A percentile compares a stretch with the other conserved stretches of the same genome.
phyloP scores from a whole-genome alignment of 2,888 invertebrate genomes.

The Nudaria mundana region DNA sequence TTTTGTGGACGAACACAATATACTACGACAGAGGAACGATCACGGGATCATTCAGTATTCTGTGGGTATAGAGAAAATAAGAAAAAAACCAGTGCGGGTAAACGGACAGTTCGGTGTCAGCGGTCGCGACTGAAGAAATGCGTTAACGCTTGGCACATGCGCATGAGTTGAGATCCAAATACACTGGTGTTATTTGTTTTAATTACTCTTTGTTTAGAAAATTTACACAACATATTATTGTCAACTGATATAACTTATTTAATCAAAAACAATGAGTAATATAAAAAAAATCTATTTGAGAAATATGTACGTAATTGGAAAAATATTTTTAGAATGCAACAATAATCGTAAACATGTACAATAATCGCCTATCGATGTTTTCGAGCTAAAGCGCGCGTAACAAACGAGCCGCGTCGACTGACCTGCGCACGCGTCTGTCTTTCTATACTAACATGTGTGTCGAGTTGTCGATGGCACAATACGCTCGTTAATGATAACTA shows the following conservation, averaged over 20 bases:
- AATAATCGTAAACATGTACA: slow-evolving; percentile 15
- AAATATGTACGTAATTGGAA: too few species aligned
- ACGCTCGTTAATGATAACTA: slow-evolving; percentile 66
- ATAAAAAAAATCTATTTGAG: too few species aligned
- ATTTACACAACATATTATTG: slow-evolving; percentile 24
- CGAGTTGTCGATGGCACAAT: slow-evolving; percentile 49
- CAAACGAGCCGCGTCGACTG: slow-evolving; percentile 63
- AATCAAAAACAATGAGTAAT: background rate
- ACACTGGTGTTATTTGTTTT: slow-evolving; percentile 53
- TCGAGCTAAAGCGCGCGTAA: slow-evolving; percentile 58
- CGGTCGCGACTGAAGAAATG: slow-evolving; percentile 70
- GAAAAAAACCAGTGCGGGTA: slow-evolving; percentile 53
- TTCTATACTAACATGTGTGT: slow-evolving; percentile 50
- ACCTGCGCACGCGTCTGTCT: slow-evolving; percentile 55
- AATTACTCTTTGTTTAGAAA: slow-evolving; percentile 44
- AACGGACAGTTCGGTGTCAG: slow-evolving; percentile 68
- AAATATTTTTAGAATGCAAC: slow-evolving; percentile 1
- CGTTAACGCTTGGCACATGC: slow-evolving; percentile 69
- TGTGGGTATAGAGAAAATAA: slow-evolving; percentile 23
- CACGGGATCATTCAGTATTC: slow-evolving; percentile 5
- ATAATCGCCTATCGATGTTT: slow-evolving; percentile 28
- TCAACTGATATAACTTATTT: slow-evolving; percentile 2
- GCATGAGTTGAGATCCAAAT: slow-evolving; percentile 58
- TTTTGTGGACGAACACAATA: slow-evolving; percentile 37
- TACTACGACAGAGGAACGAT: slow-evolving; percentile 8